Evolutionary conservation across 1,140 invertebrate species (phyloP).

Genomic region (Neodiprion virginianus): DNA sequence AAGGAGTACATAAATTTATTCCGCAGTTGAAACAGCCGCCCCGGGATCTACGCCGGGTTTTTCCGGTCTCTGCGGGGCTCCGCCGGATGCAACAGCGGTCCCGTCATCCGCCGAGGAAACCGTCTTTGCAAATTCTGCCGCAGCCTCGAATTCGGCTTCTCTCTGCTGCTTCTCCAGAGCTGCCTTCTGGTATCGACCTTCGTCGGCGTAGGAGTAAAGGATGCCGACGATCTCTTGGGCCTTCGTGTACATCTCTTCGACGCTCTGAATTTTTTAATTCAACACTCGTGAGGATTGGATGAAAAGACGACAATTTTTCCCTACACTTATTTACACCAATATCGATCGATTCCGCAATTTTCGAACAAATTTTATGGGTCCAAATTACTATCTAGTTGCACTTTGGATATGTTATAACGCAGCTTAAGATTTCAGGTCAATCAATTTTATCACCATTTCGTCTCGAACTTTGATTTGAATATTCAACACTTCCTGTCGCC

Average conservation of each 20-base stretch:
- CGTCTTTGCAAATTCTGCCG: not conserved
- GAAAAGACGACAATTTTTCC: too few relatives aligned
- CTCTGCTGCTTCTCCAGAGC: not conserved
- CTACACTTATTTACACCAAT: too few relatives aligned
- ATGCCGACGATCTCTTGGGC: constrained; percentile 69
- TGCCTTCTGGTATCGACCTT: constrained; percentile 32
- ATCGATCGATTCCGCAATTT: too few relatives aligned
- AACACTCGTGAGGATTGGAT: not conserved
- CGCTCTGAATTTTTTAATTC: constrained; percentile 61
- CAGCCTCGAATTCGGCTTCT: not conserved
- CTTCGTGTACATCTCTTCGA: constrained; percentile 69
- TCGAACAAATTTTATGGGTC: constrained; percentile 11
- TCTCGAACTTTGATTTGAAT: too few relatives aligned
- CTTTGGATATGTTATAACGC: not conserved
- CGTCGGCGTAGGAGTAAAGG: constrained; percentile 41
- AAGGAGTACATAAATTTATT: too few relatives aligned
- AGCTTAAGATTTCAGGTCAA: too few relatives aligned
- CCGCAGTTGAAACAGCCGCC: not conserved
- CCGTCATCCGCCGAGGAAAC: too few relatives aligned
- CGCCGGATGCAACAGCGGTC: not conserved
- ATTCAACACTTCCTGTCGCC: too few relatives aligned
- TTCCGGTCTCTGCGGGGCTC: not conserved
- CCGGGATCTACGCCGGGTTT: not conserved
- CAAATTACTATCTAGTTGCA: not conserved
- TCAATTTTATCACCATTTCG: too few relatives aligned